These are phyloP conservation scores for Muscicapa striata DNA, from an alignment of 2,797 vertebrate genomes.

Conservation along the genomic window DNA sequence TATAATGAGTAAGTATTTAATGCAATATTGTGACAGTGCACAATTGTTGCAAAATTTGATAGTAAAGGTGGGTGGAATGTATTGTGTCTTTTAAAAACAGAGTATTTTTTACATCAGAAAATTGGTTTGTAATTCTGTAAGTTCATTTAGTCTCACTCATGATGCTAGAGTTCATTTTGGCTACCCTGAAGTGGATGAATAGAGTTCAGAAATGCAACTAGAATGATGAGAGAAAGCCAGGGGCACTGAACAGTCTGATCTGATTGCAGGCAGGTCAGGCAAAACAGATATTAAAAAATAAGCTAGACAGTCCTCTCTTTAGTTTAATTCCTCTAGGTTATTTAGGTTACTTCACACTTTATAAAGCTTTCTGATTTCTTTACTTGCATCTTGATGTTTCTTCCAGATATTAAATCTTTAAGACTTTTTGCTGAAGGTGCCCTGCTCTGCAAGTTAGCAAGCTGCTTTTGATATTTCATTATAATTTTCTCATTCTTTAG, in stretches of 20 bases:
- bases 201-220: background rate
- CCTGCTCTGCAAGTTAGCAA: background rate
- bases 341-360: background rate
- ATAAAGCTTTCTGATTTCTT: background rate
- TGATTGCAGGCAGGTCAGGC: background rate
- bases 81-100: background rate
- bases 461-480: background rate
- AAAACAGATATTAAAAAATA: background rate
- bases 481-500: background rate
- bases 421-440: background rate
- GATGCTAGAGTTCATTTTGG: background rate
- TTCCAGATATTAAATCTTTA: background rate
- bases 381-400: background rate
- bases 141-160: background rate
- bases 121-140: background rate
- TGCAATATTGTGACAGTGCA: background rate
- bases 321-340: background rate
- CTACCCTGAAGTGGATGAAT: background rate
- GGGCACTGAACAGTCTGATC: background rate
- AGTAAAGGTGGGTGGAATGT: background rate
- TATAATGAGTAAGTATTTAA: background rate
- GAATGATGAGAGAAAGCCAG: background rate
- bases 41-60: background rate
- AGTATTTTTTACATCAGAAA: background rate
- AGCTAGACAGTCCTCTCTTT: background rate